phyloP scores from a whole-genome alignment of 2,797 vertebrate species.

The Lophura swinhoii region DNA sequence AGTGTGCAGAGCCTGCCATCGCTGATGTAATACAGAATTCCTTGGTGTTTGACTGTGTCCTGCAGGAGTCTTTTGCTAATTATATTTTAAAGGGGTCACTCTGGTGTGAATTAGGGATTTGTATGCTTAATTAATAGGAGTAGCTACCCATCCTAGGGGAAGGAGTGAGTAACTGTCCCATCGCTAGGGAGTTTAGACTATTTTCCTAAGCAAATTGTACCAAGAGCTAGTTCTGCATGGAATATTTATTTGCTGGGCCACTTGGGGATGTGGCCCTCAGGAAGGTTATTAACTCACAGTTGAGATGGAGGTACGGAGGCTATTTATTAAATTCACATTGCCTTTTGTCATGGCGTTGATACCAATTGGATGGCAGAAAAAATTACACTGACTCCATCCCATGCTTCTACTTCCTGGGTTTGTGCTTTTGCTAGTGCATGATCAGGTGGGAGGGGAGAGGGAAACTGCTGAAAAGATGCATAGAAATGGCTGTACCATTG shows the following conservation, averaged over 20 bases:
- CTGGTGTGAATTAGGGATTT: background rate
- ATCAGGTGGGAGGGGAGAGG: rapidly evolving
- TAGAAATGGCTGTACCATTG: rapidly evolving
- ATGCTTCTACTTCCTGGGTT: background rate
- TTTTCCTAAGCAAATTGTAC: slow-evolving; percentile 4
- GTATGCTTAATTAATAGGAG: background rate
- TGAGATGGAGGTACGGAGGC: background rate
- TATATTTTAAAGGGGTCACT: background rate
- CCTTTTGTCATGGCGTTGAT: background rate
- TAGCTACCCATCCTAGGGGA: background rate
- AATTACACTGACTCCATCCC: background rate
- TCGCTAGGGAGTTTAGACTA: background rate
- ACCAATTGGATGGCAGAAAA: background rate
- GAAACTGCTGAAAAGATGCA: background rate
- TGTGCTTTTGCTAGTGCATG: rapidly evolving
- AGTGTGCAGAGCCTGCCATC: background rate
- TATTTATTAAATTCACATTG: background rate
- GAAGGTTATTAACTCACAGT: background rate
- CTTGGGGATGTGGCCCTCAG: background rate
- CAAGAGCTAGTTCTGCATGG: slow-evolving; percentile 1
- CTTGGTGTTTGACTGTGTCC: background rate
- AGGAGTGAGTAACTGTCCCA: background rate
- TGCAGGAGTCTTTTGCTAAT: background rate
- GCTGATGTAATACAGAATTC: background rate
- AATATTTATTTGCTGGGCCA: slow-evolving; percentile 4